Base-by-base conservation (phyloP, 2,113 vertebrate species). In the Opisthocomus hoazin region DNA sequence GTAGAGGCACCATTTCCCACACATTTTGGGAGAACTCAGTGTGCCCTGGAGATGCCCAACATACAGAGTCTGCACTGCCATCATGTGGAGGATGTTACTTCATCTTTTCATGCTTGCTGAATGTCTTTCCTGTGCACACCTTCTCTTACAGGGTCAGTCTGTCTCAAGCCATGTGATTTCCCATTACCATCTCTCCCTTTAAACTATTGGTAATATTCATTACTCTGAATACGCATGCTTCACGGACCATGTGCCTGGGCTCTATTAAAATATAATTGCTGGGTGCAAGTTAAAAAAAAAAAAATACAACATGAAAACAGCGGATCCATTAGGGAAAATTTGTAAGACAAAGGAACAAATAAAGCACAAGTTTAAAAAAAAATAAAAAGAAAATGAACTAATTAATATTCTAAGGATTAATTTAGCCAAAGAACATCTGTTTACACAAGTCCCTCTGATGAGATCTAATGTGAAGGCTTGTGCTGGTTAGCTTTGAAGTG, bases 351-450 rank as follows among this genome's bases (percentile, higher is more conserved):
- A 75, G 24, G 39, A 85, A 57, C 13, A 68, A 78, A 41, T 22
- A 56, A 76, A 82, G 36, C 10, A 66, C 8, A 26, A 51, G 12
- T 53, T 43, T 48, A 16, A 15, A 23, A 60, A 77, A 41, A 29
- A 32, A 8, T 17, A 37, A 26, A 74, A 46, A 37, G 41, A 50
- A 10, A 75, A 64, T 21, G 5, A 89, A 73, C 29, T 85, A 65
- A 91, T 94, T 91, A 90, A 65, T 19, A 66, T 58, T 57, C 39
- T 81, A 29, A 84, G 56, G 64, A 81, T 90, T 71, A 70, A 94
- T 84, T 94, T 58, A 85, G 39, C 27, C 53, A 69, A 53, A 73
- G 70, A 96, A 94, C 84, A 94, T 88, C 84, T 93, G 84, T 85
- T 95, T 93, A 53, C 77, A 84, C 34, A 32, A 23, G 37, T 92